Evolutionary conservation across 1,140 invertebrate genomes (phyloP), one percentile per base, ranked within the genome.

Genomic region (Halictus rubicundus): DNA sequence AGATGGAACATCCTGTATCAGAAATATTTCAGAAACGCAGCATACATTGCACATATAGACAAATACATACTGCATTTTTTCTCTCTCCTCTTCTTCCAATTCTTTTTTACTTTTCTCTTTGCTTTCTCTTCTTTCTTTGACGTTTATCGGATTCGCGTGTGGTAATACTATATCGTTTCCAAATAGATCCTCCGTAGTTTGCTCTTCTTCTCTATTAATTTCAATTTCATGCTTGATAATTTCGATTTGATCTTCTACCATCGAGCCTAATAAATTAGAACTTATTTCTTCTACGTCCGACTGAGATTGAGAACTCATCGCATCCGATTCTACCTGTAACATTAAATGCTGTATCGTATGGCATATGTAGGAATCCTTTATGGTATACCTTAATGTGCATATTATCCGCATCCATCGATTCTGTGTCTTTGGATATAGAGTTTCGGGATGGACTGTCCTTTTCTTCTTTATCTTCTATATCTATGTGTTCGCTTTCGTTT

Each of bases 1-100:
- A 32, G 32, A 32, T 32, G 32, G 32, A 32, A 2, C 32, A 32
- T 32, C 32, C 32, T 5, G 2, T 32, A 32, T 32, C 32, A 32
- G 32, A 32, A 32, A 3, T 32, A 32, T 32, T 32, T 32, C 32
- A 32, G 32, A 32, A 32, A 32, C 32, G 32, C 32, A 32, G 32
- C 5, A 32, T 32, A 32, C 32, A 46, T 46, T 46, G 42, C 9
- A 46, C 42, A 12, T 14, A 46, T 12, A 46, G 42, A 46, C 14
- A 46, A 46, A 46, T 46, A 95, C 95, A 94, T 93, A 97, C 97
- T 98, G 97, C 97, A 98, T 98, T 89, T 97, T 97, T 91, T 98
- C 97, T 82, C 97, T 93, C 91, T 98, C 97, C 88, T 98, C 97
- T 91, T 98, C 97, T 91, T 98, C 97, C 4, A 98, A 88, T 92